Percentiles rank a stretch among this genome's conserved stretches.
Evolutionary conservation across 2,797 vertebrate species (phyloP).

Genomic region (Rhabdomys pumilio): DNA sequence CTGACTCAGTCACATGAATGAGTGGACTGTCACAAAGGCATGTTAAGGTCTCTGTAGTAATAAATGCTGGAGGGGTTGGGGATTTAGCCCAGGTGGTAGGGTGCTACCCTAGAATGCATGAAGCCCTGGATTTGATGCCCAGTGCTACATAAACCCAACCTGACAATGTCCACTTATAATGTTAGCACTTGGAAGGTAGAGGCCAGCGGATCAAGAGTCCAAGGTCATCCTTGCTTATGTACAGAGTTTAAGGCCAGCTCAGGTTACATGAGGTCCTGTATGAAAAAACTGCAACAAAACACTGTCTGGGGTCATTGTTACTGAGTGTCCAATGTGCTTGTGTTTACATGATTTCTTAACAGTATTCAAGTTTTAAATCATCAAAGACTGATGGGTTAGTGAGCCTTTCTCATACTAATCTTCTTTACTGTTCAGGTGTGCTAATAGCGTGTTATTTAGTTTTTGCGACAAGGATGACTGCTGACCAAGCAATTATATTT

Average conservation of each 20-base stretch:
- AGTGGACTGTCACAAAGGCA: neutral
- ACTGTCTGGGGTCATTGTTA: neutral
- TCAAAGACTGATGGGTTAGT: neutral
- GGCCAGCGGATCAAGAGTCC: neutral
- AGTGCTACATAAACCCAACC: neutral
- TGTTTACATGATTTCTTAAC: constrained; percentile 22
- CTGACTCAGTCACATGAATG: neutral
- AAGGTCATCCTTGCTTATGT: neutral
- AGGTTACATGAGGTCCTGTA: neutral
- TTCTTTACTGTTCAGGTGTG: constrained; percentile 92
- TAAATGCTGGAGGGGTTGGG: neutral
- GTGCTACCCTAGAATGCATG: neutral
- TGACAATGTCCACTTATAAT: neutral
- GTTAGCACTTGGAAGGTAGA: neutral
- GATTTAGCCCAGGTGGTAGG: neutral
- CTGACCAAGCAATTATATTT: constrained; percentile 98
- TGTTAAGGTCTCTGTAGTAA: neutral
- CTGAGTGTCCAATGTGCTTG: neutral
- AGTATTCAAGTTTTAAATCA: constrained; percentile 59
- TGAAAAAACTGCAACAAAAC: neutral
- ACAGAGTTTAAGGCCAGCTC: neutral
- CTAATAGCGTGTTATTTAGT: constrained; percentile 97
- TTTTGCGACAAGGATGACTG: constrained; percentile 97
- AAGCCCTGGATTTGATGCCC: neutral
- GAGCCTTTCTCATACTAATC: constrained; percentile 66